Evolutionary conservation across 2,888 invertebrate genomes (phyloP).

Genomic region (Drosophila tripunctata): DNA sequence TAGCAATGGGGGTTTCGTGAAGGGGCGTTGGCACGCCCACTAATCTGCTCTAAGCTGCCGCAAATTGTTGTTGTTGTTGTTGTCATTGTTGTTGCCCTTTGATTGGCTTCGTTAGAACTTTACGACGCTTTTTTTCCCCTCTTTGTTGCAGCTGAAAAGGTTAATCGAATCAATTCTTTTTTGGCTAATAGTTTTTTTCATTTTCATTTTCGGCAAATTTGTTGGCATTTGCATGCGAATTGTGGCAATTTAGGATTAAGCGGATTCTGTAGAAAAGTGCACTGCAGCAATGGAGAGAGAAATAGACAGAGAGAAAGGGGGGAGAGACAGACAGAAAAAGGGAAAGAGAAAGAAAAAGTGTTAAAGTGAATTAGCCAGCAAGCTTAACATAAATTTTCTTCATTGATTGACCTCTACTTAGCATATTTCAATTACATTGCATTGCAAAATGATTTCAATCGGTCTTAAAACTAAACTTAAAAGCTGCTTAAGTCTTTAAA

Average conservation of each 20-base stretch:
- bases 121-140: conserved; percentile 37
- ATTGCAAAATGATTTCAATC: background rate
- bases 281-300: too few relatives aligned
- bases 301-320: background rate
- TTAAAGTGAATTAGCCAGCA: conserved; percentile 26
- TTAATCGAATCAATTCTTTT: conserved; percentile 70
- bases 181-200: conserved; percentile 20
- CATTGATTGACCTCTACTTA: conserved; percentile 16
- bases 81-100: conserved; percentile 37
- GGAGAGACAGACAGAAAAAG: background rate
- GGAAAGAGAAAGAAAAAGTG: background rate
- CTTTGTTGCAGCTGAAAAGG: conserved; percentile 52
- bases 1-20: too few relatives aligned
- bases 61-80: conserved; percentile 19
- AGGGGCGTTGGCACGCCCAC: conserved; percentile 15
- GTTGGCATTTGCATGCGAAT: conserved; percentile 47
- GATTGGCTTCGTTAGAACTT: conserved; percentile 59
- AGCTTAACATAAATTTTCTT: conserved; percentile 39
- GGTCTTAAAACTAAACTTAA: background rate
- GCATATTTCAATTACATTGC: conserved; percentile 5
- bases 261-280: conserved; percentile 9
- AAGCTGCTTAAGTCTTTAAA: background rate
- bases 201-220: conserved; percentile 10
- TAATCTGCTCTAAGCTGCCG: conserved; percentile 34
- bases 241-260: conserved; percentile 44